Percentiles rank a stretch among this genome's conserved stretches.
Evolutionary conservation across 2,113 vertebrate species (phyloP).

Genomic region (Oreochromis spilurus): DNA sequence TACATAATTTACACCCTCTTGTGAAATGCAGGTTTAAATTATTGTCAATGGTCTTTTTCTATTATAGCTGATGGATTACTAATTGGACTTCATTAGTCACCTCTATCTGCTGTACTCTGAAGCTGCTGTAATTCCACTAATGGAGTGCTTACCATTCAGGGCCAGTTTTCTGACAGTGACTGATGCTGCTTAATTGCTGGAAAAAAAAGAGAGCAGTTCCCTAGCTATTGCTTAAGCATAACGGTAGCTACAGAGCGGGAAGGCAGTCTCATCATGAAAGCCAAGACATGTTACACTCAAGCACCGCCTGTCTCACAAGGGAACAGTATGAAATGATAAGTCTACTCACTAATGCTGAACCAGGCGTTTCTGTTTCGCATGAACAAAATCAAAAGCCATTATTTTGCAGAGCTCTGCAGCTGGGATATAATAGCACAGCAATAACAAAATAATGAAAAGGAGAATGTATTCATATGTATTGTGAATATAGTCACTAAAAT

Average conservation of each 20-base stretch:
- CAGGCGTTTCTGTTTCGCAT: not conserved
- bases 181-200: slow-evolving; percentile 50
- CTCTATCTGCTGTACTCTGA: slow-evolving; percentile 25
- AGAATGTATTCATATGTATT: not conserved
- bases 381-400: not conserved
- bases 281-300: not conserved
- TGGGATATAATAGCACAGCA: not conserved
- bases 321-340: not conserved
- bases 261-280: not conserved
- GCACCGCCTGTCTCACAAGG: not conserved
- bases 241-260: not conserved
- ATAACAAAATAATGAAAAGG: not conserved
- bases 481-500: not conserved
- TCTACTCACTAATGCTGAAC: not conserved
- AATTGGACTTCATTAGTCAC: slow-evolving; percentile 22
- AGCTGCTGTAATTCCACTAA: slow-evolving; percentile 65
- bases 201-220: not conserved
- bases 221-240: slow-evolving; percentile 11
- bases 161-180: slow-evolving; percentile 51
- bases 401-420: not conserved
- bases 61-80: slow-evolving; percentile 22
- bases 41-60: not conserved
- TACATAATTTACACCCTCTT: not conserved
- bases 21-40: not conserved
- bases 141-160: slow-evolving; percentile 54